A percentile compares a stretch with the other conserved stretches of the same genome.
phyloP scores from a whole-genome alignment of 2,113 vertebrate species.

The Chlorodrepanis virens region DNA sequence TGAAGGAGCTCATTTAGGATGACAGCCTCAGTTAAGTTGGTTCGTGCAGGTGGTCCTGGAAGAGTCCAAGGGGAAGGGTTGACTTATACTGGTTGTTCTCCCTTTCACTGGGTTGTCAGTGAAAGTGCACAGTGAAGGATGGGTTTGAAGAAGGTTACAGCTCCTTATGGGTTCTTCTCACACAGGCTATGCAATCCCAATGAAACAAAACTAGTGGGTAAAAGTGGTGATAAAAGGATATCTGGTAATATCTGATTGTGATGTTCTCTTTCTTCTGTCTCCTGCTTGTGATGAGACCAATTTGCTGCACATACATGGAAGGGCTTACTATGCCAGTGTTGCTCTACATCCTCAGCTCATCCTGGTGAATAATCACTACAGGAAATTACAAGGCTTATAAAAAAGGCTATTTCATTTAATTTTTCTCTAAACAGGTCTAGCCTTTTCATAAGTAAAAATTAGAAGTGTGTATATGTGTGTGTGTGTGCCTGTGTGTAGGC shows the following conservation, averaged over 20 bases:
- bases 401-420: not conserved
- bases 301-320: not conserved
- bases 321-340: not conserved
- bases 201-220: not conserved
- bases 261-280: not conserved
- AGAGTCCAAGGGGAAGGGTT: not conserved
- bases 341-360: not conserved
- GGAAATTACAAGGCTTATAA: not conserved
- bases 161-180: not conserved
- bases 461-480: not conserved
- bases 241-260: not conserved
- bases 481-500: not conserved
- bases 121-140: not conserved
- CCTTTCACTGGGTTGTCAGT: not conserved
- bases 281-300: not conserved
- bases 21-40: not conserved
- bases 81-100: fast-evolving
- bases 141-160: not conserved
- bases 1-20: not conserved
- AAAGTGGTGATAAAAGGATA: not conserved
- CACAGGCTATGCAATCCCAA: not conserved
- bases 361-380: not conserved
- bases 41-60: not conserved
- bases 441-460: not conserved
- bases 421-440: not conserved